These are phyloP conservation scores for Hypsopygia costalis DNA, from an alignment of 2,888 invertebrate genomes.

Conservation along the genomic window DNA sequence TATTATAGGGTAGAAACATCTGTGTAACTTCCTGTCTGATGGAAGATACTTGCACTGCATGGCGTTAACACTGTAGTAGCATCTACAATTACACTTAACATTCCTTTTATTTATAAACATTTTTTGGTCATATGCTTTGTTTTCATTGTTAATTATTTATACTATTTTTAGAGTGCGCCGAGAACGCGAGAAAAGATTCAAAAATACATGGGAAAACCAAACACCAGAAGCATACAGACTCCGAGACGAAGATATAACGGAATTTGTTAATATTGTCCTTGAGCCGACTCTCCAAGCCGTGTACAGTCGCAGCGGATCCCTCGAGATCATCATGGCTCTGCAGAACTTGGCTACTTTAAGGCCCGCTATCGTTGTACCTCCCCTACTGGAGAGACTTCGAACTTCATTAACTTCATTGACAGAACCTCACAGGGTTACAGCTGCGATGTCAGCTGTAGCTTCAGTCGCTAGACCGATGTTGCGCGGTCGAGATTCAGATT, in stretches of 20 bases:
- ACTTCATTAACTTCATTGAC: slow-evolving; percentile 91
- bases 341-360: slow-evolving; percentile 88
- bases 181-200: slow-evolving; percentile 81
- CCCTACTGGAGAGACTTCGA: slow-evolving; percentile 89
- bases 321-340: slow-evolving; percentile 84
- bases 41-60: no score
- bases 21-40: no score
- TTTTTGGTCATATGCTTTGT: no score
- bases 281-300: slow-evolving; percentile 89
- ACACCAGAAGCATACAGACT: slow-evolving; percentile 85
- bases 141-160: no score
- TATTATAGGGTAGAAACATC: no score
- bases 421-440: slow-evolving; percentile 91
- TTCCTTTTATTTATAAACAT: no score
- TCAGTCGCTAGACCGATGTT: slow-evolving; percentile 85
- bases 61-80: no score
- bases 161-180: slow-evolving; percentile 79
- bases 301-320: slow-evolving; percentile 85
- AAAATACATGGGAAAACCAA: slow-evolving; percentile 84
- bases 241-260: slow-evolving; percentile 89
- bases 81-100: no score
- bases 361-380: slow-evolving; percentile 91
- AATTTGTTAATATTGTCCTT: slow-evolving; percentile 88
- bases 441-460: slow-evolving; percentile 85
- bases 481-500: slow-evolving; percentile 73